A percentile compares a stretch with the other conserved stretches of the same genome.
These are phyloP conservation scores for Phortica okadai DNA, from an alignment of 2,888 invertebrate genomes.

Conservation along the genomic window DNA sequence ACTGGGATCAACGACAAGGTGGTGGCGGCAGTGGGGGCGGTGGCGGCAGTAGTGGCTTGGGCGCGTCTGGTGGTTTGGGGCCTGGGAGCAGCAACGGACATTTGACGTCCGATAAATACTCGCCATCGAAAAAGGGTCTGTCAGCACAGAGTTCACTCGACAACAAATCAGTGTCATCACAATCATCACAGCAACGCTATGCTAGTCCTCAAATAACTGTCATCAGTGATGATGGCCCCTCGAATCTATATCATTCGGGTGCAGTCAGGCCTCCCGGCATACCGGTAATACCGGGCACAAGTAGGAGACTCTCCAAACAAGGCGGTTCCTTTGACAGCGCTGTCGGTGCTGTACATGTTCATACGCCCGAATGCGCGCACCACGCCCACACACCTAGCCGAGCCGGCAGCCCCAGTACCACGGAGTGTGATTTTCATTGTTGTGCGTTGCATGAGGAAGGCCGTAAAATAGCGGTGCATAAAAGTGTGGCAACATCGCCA, in stretches of 20 bases:
- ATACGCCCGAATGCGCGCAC: constrained; percentile 88
- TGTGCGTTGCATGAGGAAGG: constrained; percentile 96
- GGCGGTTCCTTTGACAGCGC: constrained; percentile 84
- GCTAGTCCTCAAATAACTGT: constrained; percentile 93
- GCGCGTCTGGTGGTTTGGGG: constrained; percentile 75
- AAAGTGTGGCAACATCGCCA: constrained; percentile 94
- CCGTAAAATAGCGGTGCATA: constrained; percentile 92
- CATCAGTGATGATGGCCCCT: constrained; percentile 93
- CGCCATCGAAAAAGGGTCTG: constrained; percentile 77
- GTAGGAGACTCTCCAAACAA: constrained; percentile 79
- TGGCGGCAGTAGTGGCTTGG: constrained; percentile 77
- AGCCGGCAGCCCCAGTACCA: constrained; percentile 81
- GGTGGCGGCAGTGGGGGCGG: constrained; percentile 76
- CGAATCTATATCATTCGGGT: constrained; percentile 76
- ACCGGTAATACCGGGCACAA: constrained; percentile 69
- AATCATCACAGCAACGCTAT: constrained; percentile 77
- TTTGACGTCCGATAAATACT: constrained; percentile 75
- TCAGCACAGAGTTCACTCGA: constrained; percentile 82
- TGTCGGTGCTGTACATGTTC: constrained; percentile 83
- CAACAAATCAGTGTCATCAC: constrained; percentile 77
- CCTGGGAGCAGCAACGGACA: constrained; percentile 69
- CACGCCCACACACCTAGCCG: constrained; percentile 84
- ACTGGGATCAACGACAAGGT: constrained; percentile 94
- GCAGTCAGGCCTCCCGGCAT: constrained; percentile 70
- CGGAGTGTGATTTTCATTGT: constrained; percentile 96